Evolutionary conservation across 37 sponge, comb jelly and placozoan species (phyloP).

Genomic region (Bolinopsis microptera): DNA sequence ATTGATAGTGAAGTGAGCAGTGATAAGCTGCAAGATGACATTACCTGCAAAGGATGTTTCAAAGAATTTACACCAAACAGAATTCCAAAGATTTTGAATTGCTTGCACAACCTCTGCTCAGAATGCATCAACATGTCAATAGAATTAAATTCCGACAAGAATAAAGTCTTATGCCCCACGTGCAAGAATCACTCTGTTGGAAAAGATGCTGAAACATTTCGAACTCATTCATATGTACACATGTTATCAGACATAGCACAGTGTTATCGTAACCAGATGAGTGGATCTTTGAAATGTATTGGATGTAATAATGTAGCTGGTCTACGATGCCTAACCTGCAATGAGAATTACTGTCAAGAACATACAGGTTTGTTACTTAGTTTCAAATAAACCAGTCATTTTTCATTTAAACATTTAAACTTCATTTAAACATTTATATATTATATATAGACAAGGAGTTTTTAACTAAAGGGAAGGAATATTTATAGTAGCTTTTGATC

Average conservation of each 20-base stretch:
- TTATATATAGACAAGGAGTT: too few species aligned
- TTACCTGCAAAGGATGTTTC: slow-evolving; percentile 56
- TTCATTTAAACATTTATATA: too few species aligned
- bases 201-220: slow-evolving; percentile 19
- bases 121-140: slow-evolving; percentile 51
- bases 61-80: neutral
- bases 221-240: slow-evolving; percentile 56
- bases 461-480: too few species aligned
- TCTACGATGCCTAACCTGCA: slow-evolving; percentile 47
- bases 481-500: too few species aligned
- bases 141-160: neutral
- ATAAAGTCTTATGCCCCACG: slow-evolving; percentile 5
- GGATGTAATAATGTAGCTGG: slow-evolving; percentile 50
- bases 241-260: slow-evolving; percentile 1
- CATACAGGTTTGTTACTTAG: too few species aligned
- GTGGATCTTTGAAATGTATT: slow-evolving; percentile 42
- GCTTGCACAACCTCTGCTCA: slow-evolving; percentile 33
- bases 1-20: neutral
- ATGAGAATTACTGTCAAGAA: slow-evolving; percentile 66
- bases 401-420: too few species aligned
- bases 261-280: slow-evolving; percentile 2
- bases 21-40: slow-evolving; percentile 28
- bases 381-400: too few species aligned
- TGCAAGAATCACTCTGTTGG: slow-evolving; percentile 6
- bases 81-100: slow-evolving; percentile 36